Evolutionary conservation across 2,888 invertebrate genomes (phyloP).

Genomic region (Lepidocyrtoides sp.): DNA sequence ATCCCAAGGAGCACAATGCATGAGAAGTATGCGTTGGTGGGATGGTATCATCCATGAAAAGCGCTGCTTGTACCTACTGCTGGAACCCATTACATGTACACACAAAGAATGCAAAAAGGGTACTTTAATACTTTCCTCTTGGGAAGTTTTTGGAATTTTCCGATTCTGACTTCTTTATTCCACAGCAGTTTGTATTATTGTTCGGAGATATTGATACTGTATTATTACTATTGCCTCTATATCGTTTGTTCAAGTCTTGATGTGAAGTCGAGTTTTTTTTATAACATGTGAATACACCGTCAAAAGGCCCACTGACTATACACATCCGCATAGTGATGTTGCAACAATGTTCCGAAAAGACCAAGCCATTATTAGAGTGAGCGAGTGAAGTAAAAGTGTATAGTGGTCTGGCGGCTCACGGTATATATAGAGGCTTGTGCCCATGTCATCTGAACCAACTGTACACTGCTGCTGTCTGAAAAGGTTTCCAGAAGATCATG

Average conservation of each 20-base stretch:
- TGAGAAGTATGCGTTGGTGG: neutral
- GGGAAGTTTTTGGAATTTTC: conserved; percentile 73
- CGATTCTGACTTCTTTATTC: conserved; percentile 71
- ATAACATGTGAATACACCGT: conserved; percentile 24
- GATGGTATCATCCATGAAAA: conserved; percentile 3
- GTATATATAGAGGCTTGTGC: neutral
- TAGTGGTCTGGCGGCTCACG: too few relatives aligned
- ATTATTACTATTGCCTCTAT: conserved; percentile 26
- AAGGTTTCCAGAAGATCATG: conserved; percentile 65
- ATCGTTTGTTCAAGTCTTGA: conserved; percentile 34
- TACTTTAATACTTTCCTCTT: conserved; percentile 74
- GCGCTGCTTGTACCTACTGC: neutral
- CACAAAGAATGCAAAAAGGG: conserved; percentile 67
- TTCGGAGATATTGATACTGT: conserved; percentile 59
- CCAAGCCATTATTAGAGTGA: neutral
- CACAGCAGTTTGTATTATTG: conserved; percentile 57
- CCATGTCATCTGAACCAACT: conserved; percentile 49
- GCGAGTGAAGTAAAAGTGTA: neutral
- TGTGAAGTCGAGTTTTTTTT: conserved; percentile 27
- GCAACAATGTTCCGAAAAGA: conserved; percentile 4
- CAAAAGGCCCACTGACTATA: conserved; percentile 25
- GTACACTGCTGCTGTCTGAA: conserved; percentile 30
- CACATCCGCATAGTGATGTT: conserved; percentile 1
- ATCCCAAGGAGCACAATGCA: neutral
- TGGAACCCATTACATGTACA: conserved; percentile 36